Base-by-base conservation (phyloP, 2,797 vertebrate genomes). In the Cichlasoma orientale region DNA sequence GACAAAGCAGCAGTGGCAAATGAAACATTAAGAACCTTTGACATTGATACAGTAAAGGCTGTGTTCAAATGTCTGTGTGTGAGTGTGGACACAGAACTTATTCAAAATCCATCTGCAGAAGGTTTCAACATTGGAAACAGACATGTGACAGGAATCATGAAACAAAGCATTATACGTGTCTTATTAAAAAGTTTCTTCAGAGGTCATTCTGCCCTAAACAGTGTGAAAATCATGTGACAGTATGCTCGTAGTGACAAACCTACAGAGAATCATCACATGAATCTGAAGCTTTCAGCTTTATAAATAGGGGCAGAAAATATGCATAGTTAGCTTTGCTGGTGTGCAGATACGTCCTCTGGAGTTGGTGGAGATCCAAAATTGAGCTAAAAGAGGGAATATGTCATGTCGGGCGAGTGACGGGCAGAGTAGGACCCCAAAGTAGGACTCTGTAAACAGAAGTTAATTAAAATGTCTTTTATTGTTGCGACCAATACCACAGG, bases 21-120 rank as follows among this genome's bases (percentile, higher is more conserved):
- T 63, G 71, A 77, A 57, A 75, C 66, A 57, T 83, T 61, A 72
- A 63, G 53, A 59, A 58, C 38, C 54, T 66, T 72, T 86, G 81
- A 83, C 72, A 33, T 74, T 81, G 41, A 52, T 71, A 72, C 36
- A 84, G 58, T 38, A 44, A 80, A 79, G 56, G 44, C 13, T 73
- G 74, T 53, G 59, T 69, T 11, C 63, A 68, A 29, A 29, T n/a
- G 23, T 50, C 16, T 66, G 61, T 47, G 59, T 44, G 38, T 66
- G 38, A 44, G 25, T 0, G 5, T 72, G 80, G 29, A 69, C 4
- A 27, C 38, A 70, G 52, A 73, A 19, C 6, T 72, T 12, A 53
- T 55, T 79, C n/a, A 23, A 16, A 69, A 71, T 73, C 56, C 31
- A 27, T 29, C 41, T n/a, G 36, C 38, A 23, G 57, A 72, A 33